Evolutionary conservation across 2,888 invertebrate genomes (phyloP), one percentile per base, ranked within the genome.

Genomic region (Pachliopta kotzebuea): DNA sequence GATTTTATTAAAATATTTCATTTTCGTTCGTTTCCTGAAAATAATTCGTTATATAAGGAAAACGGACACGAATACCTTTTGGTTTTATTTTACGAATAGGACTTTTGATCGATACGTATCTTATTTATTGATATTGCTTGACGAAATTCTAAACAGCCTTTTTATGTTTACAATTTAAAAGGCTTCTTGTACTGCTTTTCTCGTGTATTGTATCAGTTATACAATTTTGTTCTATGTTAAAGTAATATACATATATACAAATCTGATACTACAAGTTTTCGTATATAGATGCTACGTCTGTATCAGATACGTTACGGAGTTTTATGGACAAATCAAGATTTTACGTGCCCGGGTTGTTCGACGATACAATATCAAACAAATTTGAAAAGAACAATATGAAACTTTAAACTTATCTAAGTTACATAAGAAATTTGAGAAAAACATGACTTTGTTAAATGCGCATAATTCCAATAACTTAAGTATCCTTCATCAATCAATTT

Each of bases 1-100:
- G 57, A 62, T 58, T 63, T 63, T 64, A 64, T 64, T 60, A 60
- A 64, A 56, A 56, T 60, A 49, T 60, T 54, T 42, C 55, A 59
- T 50, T 56, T 60, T 55, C 49, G 24, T 37, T 59, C 21, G 21
- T 56, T 23, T 49, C 60, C 37, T 20, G 45, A 29, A 53, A 63
- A 49, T 37, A 56, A 56, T 60, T 60, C 60, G 37, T 56, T 52
- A 52, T 52, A 23, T 52, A 52, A 23, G 21, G 31, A 52, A 49
- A 59, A 23, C 17, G 23, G 18, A 50, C 18, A 8, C 11, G 50
- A 50, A 21, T 21, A 50, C 21, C n/a, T 23, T n/a, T n/a, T 45
- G 18, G n/a, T n/a, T 45, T 45, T 45, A 45, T 45, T 7, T 45
- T n/a, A n/a, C n/a, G 11, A 45, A 45, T n/a, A n/a, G 45, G n/a